phyloP scores from a whole-genome alignment of 2,888 invertebrate genomes.

The Terebella lapidaria region DNA sequence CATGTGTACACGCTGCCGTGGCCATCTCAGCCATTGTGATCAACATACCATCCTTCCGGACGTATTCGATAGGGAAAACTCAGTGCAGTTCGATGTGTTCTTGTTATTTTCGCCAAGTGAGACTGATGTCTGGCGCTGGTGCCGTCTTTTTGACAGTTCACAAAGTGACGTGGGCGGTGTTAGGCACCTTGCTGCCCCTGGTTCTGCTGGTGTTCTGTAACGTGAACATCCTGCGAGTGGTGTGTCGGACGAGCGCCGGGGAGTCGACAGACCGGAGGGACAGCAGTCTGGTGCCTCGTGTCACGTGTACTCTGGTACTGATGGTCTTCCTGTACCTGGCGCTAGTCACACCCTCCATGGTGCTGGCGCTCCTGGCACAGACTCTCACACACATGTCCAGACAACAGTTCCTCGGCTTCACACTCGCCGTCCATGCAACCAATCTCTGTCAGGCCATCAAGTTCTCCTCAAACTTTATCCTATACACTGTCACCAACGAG shows the following conservation, averaged over 20 bases:
- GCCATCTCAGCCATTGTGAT: constrained; percentile 64
- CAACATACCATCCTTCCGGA: constrained; percentile 60
- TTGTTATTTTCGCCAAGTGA: background rate
- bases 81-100: background rate
- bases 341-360: constrained; percentile 42
- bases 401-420: background rate
- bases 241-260: background rate
- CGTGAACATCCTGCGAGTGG: constrained; percentile 27
- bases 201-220: constrained; percentile 41
- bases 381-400: background rate
- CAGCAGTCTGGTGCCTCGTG: constrained; percentile 19
- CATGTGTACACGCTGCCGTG: constrained; percentile 63
- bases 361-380: constrained; percentile 19
- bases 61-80: constrained; percentile 23
- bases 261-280: background rate
- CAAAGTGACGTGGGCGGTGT: constrained; percentile 37
- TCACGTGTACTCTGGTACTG: constrained; percentile 40
- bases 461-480: constrained; percentile 1
- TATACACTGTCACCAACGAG: background rate
- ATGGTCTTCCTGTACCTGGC: constrained; percentile 43
- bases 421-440: background rate
- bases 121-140: background rate
- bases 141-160: constrained; percentile 24
- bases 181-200: constrained; percentile 43
- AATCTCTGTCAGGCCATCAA: constrained; percentile 2